Evolutionary conservation across 2,888 invertebrate genomes (phyloP).

Genomic region (Mythimna impura): DNA sequence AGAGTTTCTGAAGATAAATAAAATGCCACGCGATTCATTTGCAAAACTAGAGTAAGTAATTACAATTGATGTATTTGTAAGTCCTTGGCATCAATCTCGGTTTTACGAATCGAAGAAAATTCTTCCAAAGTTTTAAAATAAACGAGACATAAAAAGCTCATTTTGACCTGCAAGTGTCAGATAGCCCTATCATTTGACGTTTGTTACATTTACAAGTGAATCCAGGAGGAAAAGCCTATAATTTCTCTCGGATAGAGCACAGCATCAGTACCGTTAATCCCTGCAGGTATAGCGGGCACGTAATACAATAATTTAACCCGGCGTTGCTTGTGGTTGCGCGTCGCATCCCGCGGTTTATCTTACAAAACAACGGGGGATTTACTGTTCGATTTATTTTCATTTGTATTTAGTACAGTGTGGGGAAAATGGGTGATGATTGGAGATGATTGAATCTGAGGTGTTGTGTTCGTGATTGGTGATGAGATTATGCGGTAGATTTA

Average conservation of each 20-base stretch:
- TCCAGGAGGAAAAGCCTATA: conserved; percentile 26
- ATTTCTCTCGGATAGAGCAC: conserved; percentile 44
- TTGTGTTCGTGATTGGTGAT: background rate
- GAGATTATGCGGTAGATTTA: too few species aligned
- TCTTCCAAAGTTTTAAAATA: too few species aligned
- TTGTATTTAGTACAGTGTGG: conserved; percentile 31
- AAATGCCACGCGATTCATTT: too few species aligned
- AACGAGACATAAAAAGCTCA: too few species aligned
- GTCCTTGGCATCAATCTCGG: too few species aligned
- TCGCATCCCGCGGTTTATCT: conserved; percentile 59
- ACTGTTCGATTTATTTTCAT: conserved; percentile 56
- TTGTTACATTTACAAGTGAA: conserved; percentile 21
- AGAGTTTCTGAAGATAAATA: too few species aligned
- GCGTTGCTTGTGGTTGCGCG: conserved; percentile 61
- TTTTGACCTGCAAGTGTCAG: background rate
- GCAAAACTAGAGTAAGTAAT: too few species aligned
- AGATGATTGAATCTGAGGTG: background rate
- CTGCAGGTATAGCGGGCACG: conserved; percentile 58
- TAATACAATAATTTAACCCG: conserved; percentile 50
- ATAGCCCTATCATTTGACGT: background rate
- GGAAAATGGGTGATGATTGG: background rate
- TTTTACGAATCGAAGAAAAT: too few species aligned
- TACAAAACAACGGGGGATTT: conserved; percentile 58
- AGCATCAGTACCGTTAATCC: conserved; percentile 60
- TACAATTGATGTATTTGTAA: too few species aligned